Base-by-base conservation (phyloP, 2,113 vertebrate genomes). In the Vulpes ferrilata region DNA sequence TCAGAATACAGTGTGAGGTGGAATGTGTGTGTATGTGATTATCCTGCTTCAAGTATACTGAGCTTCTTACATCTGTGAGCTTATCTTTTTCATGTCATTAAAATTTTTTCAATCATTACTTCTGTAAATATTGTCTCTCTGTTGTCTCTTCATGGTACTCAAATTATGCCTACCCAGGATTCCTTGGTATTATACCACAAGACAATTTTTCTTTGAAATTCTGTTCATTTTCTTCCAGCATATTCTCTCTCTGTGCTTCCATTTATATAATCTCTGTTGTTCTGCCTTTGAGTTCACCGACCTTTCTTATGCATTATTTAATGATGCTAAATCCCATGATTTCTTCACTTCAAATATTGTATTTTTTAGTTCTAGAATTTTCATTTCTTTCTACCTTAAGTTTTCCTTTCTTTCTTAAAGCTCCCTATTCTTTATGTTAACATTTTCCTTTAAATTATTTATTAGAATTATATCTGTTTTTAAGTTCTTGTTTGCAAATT, bases 381-480 rank as follows among this genome's bases (percentile, higher is more conserved):
- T 16, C 13, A 43, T 71, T 93, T 67, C 38, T 88, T 93, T 96
- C 55, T 82, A 2, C 65, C 5, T 79, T 79, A 90, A 59, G 23
- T 53, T 71, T 71, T 22, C 17, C 80, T 93, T 71, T 87, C 32
- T 60, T 43, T 65, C 30, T 64, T 48, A 74, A 90, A 57, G 81
- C 64, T 71, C 23, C 43, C n/a, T 90, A 73, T 22, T 48, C 23
- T 51, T 38, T 80, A 23, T 32, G 10, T 85, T 87, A 59, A 48
- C 16, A 12, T n/a, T 90, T 89, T 87, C 35, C 35, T 91, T 94
- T 80, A 79, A 38, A 20, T 71, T 71, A 38, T 92, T 92, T 57
- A 93, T 57, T 90, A 85, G 62, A 79, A 92, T 80, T 86, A 43
- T 73, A 60, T 23, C n/a, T 89, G 51, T n/a, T 89, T 88, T 73